A percentile compares a stretch with the other conserved stretches of the same genome.
Evolutionary conservation across 2,113 vertebrate genomes (phyloP).

Genomic region (Prochilodus magdalenae): DNA sequence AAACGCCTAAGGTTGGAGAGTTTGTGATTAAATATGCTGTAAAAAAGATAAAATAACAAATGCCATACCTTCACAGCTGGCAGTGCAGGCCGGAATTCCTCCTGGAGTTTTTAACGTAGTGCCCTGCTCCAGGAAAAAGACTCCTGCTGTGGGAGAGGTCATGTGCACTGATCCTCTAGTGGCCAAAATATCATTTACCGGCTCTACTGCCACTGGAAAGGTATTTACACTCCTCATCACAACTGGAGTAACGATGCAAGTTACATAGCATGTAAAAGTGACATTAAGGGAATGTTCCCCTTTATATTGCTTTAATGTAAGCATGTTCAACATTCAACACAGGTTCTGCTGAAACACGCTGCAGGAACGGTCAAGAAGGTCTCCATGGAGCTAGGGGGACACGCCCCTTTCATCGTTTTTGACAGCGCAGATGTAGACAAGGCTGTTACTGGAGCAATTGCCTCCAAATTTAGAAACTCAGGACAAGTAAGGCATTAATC

Average conservation of each 20-base stretch:
- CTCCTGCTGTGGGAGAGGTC: conserved; percentile 83
- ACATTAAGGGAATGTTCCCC: background rate
- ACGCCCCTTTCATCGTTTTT: conserved; percentile 97
- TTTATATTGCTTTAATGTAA: background rate
- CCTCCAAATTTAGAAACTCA: conserved; percentile 92
- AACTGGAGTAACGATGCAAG: too few species aligned
- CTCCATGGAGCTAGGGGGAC: conserved; percentile 97
- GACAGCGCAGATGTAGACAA: conserved; percentile 87
- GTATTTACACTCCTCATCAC: conserved; percentile 64
- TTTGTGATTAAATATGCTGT: background rate
- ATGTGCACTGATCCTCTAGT: conserved; percentile 92
- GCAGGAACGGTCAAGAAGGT: conserved; percentile 89
- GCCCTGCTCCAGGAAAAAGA: conserved; percentile 86
- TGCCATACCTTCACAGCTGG: conserved; percentile 78
- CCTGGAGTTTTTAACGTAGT: conserved; percentile 91
- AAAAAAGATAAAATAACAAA: background rate
- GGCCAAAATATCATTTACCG: conserved; percentile 95
- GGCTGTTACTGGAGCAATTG: conserved; percentile 89
- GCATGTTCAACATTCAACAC: conserved; percentile 21
- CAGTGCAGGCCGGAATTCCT: conserved; percentile 89
- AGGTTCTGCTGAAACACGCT: conserved; percentile 86
- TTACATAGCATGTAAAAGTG: background rate
- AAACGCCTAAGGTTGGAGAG: background rate
- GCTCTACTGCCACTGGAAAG: conserved; percentile 95
- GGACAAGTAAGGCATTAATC: conserved; percentile 84